These are phyloP conservation scores for Abrostola tripartita DNA, from an alignment of 2,888 invertebrate genomes.

Conservation along the genomic window DNA sequence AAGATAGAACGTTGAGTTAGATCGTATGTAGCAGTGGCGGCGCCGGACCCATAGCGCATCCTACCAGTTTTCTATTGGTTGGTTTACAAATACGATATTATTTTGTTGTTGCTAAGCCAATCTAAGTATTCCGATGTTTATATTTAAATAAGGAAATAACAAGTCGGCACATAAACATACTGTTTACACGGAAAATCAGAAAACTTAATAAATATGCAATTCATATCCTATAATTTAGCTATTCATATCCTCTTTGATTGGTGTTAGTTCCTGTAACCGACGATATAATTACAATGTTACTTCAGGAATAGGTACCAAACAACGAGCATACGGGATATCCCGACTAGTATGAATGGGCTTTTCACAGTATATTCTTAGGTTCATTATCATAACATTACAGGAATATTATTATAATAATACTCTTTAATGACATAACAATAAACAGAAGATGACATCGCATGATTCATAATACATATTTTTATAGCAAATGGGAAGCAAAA, in stretches of 20 bases:
- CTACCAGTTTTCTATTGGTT: no score
- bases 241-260: neutral
- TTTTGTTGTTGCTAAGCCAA: no score
- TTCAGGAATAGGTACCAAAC: constrained; percentile 27
- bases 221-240: neutral
- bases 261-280: no score
- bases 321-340: constrained; percentile 20
- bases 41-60: no score
- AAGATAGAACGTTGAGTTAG: no score
- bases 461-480: constrained; percentile 13
- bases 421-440: constrained; percentile 38
- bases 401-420: constrained; percentile 29
- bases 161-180: no score
- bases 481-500: no score
- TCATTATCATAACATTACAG: constrained; percentile 14
- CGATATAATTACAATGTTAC: neutral
- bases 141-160: neutral
- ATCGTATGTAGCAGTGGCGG: no score
- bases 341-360: constrained; percentile 29
- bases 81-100: no score
- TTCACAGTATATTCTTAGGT: constrained; percentile 26
- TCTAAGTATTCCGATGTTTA: no score
- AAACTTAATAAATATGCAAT: neutral
- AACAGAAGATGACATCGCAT: constrained; percentile 8
- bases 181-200: neutral